Evolutionary conservation across 2,797 vertebrate genomes (phyloP).

Genomic region (Anguilla marmorata): DNA sequence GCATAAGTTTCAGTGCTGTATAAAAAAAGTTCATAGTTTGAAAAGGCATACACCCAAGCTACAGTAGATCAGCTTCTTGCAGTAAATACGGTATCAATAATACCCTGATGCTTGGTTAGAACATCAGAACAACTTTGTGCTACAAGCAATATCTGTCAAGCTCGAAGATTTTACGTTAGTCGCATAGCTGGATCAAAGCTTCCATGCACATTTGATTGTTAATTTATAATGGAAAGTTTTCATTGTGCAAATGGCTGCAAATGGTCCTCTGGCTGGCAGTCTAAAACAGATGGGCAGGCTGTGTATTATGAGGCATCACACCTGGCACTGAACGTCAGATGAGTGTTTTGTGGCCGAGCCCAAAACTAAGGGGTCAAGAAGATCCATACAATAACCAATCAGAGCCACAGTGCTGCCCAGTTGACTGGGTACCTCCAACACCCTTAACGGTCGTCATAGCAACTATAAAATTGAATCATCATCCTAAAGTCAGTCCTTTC

Average conservation of each 20-base stretch:
- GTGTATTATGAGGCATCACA: neutral
- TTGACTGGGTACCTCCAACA: neutral
- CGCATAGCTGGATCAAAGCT: conserved; percentile 2
- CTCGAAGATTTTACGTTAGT: neutral
- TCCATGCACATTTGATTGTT: conserved; percentile 6
- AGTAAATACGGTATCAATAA: neutral
- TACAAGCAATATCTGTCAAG: neutral
- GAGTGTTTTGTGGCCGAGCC: neutral
- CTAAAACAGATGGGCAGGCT: neutral
- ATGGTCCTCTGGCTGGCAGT: neutral
- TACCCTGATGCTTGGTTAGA: neutral
- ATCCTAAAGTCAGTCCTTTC: neutral
- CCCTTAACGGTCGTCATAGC: conserved; percentile 17
- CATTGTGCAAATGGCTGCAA: neutral
- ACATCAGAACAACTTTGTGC: neutral
- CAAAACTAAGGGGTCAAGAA: neutral
- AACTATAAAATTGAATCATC: neutral
- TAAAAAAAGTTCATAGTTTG: neutral
- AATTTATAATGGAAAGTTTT: neutral
- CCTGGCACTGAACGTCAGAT: neutral
- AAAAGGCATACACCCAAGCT: neutral
- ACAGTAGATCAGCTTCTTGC: neutral
- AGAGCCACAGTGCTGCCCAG: neutral
- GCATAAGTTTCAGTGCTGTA: neutral
- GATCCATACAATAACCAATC: neutral